These are phyloP conservation scores for Barnardius zonarius DNA, from an alignment of 2,113 vertebrate species.

Conservation along the genomic window DNA sequence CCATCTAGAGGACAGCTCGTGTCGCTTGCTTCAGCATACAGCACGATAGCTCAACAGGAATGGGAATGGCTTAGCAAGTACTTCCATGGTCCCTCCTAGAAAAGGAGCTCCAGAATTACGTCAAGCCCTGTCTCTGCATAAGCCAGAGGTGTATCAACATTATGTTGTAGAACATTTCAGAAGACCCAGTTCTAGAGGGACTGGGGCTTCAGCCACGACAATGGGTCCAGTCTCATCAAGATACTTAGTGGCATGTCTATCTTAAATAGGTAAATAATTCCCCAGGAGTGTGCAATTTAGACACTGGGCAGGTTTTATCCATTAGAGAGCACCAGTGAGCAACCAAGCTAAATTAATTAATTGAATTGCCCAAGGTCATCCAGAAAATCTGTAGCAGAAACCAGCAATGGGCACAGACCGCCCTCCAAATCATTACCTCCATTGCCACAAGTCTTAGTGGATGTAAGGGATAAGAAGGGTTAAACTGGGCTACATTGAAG, in stretches of 20 bases:
- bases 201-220: accelerated
- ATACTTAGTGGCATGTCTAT: not conserved
- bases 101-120: not conserved
- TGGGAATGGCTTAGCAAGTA: accelerated
- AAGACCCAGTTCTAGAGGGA: not conserved
- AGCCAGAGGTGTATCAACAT: not conserved
- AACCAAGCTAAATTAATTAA: not conserved
- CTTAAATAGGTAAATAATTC: not conserved
- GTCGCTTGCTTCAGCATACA: not conserved
- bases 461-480: not conserved
- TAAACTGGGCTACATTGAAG: not conserved
- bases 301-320: not conserved
- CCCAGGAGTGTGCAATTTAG: not conserved
- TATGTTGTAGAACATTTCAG: not conserved
- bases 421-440: not conserved
- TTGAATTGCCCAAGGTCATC: not conserved
- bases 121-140: not conserved
- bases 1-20: not conserved
- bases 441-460: accelerated
- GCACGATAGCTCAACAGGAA: not conserved
- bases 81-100: not conserved
- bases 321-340: not conserved
- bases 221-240: not conserved
- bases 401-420: not conserved
- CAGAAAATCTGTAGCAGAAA: not conserved